A percentile compares a stretch with the other conserved stretches of the same genome.
phyloP scores from a whole-genome alignment of 2,113 vertebrate genomes.

The Notiomystis cincta region DNA sequence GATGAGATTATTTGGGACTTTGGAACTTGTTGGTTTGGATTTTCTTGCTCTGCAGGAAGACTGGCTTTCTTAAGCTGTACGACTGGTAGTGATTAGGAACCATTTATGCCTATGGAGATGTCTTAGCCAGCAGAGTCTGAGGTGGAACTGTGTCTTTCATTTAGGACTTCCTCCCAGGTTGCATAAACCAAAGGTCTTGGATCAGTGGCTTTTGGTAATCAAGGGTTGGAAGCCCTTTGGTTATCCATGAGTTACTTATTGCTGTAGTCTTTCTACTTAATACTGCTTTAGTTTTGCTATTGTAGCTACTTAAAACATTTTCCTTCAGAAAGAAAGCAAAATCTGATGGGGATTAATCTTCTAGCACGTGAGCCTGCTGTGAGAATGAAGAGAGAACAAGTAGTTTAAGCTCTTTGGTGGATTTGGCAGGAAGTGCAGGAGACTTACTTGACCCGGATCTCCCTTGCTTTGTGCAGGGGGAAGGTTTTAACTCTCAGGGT shows the following conservation, averaged over 20 bases:
- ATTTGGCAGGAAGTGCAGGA: not conserved
- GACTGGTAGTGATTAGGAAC: not conserved
- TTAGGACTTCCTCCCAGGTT: not conserved
- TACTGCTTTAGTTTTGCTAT: not conserved
- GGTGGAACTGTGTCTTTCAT: not conserved
- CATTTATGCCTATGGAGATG: not conserved
- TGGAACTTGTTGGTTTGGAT: constrained; percentile 28
- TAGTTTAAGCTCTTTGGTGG: not conserved
- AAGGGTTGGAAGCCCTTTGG: not conserved
- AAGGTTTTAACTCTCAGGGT: not conserved
- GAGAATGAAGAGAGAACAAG: not conserved
- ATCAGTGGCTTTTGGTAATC: not conserved
- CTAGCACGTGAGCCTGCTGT: not conserved
- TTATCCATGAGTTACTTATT: not conserved
- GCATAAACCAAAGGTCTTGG: not conserved
- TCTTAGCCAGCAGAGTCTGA: not conserved
- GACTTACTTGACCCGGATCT: not conserved
- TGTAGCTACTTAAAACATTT: not conserved
- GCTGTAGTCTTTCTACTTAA: not conserved
- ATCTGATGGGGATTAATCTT: not conserved
- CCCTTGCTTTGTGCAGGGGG: not conserved
- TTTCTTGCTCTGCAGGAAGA: constrained; percentile 48
- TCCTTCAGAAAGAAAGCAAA: not conserved
- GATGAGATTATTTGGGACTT: constrained; percentile 35
- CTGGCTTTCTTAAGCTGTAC: not conserved